Base-by-base conservation (phyloP, 2,888 invertebrate species). In the Volucella bombylans region DNA sequence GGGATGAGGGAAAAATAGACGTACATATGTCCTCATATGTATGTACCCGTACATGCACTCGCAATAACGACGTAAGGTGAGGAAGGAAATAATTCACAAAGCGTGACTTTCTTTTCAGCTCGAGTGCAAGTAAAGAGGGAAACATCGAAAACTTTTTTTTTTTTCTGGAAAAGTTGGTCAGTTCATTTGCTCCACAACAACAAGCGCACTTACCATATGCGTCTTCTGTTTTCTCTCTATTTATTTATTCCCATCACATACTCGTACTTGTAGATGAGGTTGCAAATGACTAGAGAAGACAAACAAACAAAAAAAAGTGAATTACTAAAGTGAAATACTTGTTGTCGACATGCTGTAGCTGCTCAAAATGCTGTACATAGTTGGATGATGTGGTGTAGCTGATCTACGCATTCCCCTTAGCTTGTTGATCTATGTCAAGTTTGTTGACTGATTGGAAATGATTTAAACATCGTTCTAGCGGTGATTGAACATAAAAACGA, bases 371-470 rank as follows among this genome's bases (percentile, higher is more conserved):
- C 31, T 31, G 31, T 31, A n/a, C n/a, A n/a, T n/a, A 31, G 31
- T 31, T 31, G 31, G 6, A 31, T 31, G 31, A 31, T 31, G 31
- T 6, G 4, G 4, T 31, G 31, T 31, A 31, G 65, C 39, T 67
- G 41, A 31, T 31, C 54, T 31, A 54, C 18, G 52, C 49, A 59
- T 59, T 59, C 12, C 39, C 50, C 54, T 64, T 59, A 39, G 12
- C 38, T 69, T 76, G 43, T 38, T 59, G 49, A 82, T 72, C 65
- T 82, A 14, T 82, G 82, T 82, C 82, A 82, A 82, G 82, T 82
- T 77, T 82, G 62, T 65, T 77, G 65, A 43, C 43, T 61, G 69
- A 77, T 82, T 71, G 47, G 38, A 65, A 65, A 55, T 54, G 62
- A 73, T 55, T 64, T 55, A 47, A 55, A 72, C 55, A 49, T 54